Base-by-base conservation (phyloP, 2,888 invertebrate genomes). In the Boloria selene region DNA sequence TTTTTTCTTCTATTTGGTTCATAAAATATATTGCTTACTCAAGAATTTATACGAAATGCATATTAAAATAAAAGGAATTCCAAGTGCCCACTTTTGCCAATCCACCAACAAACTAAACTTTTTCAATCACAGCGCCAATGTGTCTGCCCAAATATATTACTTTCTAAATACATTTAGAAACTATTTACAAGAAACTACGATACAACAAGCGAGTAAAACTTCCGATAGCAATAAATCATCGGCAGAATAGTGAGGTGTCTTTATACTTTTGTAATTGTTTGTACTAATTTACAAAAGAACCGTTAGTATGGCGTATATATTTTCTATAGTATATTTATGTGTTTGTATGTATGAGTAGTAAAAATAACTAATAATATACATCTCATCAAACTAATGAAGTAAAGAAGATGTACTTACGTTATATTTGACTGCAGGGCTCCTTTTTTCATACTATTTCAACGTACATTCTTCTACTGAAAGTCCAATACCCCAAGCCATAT, bases 111-210 rank as follows among this genome's bases (percentile, higher is more conserved):
- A 47, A 47, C 47, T 49, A 49, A 16, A 54, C 26, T 38, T 42
- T 31, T 62, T 50, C 42, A 49, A 50, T 38, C 31, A 63, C 38
- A 56, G 55, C 54, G 42, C 42, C 63, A 1, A 22, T n/a, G 31
- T 50, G 62, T 63, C 63, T 63, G 56, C 16, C 45, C 10, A 64
- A 38, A 38, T 38, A 38, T 38, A 38, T 38, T 26, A 45, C 22
- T 17, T 44, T 22, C 14, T 45, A 44, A 55, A 55, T 44, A n/a
- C 31, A 13, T 58, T 58, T 49, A 6, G 7, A 47, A 56, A 58
- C 31, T 58, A 59, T 49, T 31, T 59, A 59, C 26, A 47, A 47
- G 49, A 16, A 17, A 49, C 45, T 59, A 59, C 4, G 47, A 47
- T 4, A 3, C 14, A 2, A 42, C 31, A 5, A 31, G 31, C 31